phyloP scores from a whole-genome alignment of 2,113 vertebrate genomes.

The Sterrhoptilus dennistouni region DNA sequence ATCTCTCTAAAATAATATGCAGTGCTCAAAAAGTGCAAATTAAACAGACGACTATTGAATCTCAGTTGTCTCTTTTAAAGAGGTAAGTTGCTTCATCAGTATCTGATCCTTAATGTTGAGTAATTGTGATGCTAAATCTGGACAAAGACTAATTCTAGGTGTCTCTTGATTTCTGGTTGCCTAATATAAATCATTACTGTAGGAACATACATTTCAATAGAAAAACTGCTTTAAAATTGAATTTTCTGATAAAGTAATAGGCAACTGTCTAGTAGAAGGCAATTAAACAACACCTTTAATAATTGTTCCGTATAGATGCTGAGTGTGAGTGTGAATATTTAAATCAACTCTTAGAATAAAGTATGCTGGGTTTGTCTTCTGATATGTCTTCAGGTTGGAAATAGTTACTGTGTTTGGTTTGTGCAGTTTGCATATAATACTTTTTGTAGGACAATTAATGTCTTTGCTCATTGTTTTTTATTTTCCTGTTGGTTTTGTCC shows the following conservation, averaged over 20 bases:
- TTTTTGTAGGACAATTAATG: not conserved
- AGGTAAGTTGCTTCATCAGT: slow-evolving; percentile 72
- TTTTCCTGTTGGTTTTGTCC: not conserved
- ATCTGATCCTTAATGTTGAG: not conserved
- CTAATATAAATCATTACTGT: not conserved
- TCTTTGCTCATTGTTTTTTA: not conserved
- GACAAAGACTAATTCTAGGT: not conserved
- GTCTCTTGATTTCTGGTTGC: not conserved
- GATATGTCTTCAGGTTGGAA: not conserved
- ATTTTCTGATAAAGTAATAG: not conserved
- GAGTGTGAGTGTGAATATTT: not conserved
- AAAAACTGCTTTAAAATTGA: not conserved
- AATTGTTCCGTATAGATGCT: not conserved
- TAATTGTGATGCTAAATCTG: not conserved
- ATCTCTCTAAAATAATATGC: slow-evolving; percentile 89
- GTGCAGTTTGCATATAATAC: not conserved
- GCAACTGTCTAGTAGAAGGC: not conserved
- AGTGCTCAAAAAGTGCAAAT: slow-evolving; percentile 90
- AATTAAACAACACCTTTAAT: not conserved
- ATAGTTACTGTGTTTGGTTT: not conserved
- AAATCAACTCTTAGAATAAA: not conserved
- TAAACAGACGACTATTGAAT: slow-evolving; percentile 90
- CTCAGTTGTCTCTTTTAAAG: slow-evolving; percentile 86
- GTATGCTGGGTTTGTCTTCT: not conserved
- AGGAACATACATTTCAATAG: not conserved